Conservation (phyloP, 2,113 vertebrate genomes). For the Campylomormyrus numenius region DNA sequence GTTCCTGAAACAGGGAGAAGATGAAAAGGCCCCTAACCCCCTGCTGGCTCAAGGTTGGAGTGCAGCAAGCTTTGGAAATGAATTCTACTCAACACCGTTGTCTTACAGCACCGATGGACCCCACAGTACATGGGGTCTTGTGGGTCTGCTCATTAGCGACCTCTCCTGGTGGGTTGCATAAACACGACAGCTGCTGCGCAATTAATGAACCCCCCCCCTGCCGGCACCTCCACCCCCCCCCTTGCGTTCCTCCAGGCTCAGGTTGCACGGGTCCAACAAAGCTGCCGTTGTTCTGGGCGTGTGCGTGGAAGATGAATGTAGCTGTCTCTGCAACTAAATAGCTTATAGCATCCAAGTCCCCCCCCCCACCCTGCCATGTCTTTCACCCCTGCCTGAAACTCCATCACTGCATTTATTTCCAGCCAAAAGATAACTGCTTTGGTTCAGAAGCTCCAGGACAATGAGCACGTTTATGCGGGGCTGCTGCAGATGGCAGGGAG, state of each 20-base stretch:
- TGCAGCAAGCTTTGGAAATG: not conserved
- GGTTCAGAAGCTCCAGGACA: not conserved
- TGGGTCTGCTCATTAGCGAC: not conserved
- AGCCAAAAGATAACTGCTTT: not conserved
- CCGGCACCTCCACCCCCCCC: conserved; percentile 22
- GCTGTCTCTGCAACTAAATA: conserved; percentile 42
- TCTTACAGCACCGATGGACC: not conserved
- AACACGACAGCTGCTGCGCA: conserved; percentile 25
- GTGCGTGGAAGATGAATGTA: conserved; percentile 51
- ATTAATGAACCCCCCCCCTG: conserved; percentile 40
- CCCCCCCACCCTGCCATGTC: not conserved
- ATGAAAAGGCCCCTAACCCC: not conserved
- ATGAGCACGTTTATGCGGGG: conserved; percentile 39
- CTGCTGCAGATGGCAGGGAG: conserved; percentile 38
- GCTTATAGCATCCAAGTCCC: conserved; percentile 41
- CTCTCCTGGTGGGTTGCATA: not conserved
- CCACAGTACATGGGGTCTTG: not conserved
- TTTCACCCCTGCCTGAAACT: conserved; percentile 20
- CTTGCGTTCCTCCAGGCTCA: conserved; percentile 45
- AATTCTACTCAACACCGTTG: not conserved
- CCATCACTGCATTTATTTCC: not conserved
- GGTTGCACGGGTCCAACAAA: not conserved
- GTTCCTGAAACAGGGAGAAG: not conserved
- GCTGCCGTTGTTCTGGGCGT: conserved; percentile 47
- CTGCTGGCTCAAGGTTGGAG: not conserved